phyloP scores from a whole-genome alignment of 2,888 invertebrate genomes.

The Orthosia incerta region DNA sequence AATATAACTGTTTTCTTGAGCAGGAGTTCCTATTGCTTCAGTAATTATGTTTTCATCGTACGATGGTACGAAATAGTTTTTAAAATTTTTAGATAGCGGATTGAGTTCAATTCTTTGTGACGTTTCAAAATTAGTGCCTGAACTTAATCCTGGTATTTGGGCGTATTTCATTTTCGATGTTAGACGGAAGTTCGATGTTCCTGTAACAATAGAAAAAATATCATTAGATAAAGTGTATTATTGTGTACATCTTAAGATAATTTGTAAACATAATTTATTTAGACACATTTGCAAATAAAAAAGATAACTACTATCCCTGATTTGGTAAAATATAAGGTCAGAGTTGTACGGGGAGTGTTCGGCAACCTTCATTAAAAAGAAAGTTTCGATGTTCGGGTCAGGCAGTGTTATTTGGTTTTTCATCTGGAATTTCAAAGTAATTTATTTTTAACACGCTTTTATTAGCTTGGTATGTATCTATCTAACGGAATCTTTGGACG shows the following conservation, averaged over 20 bases:
- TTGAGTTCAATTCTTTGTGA: constrained; percentile 63
- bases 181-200: constrained; percentile 92
- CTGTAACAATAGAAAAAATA: constrained; percentile 78
- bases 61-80: constrained; percentile 65
- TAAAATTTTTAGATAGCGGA: constrained; percentile 57
- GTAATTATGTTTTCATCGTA: constrained; percentile 33
- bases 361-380: too few relatives aligned
- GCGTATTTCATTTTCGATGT: constrained; percentile 94
- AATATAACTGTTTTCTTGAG: constrained; percentile 25
- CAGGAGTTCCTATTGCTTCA: background rate
- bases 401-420: too few relatives aligned
- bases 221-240: background rate
- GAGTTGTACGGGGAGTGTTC: too few relatives aligned
- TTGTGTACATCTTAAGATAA: background rate
- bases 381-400: too few relatives aligned
- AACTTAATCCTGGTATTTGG: constrained; percentile 93
- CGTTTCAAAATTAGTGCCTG: constrained; percentile 76
- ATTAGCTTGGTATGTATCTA: too few relatives aligned
- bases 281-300: too few relatives aligned
- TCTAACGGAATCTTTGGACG: too few relatives aligned
- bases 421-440: too few relatives aligned
- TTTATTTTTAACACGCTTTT: too few relatives aligned
- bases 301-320: background rate
- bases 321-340: too few relatives aligned
- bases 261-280: background rate